These are phyloP conservation scores for Sturmia bella DNA, from an alignment of 2,888 invertebrate species.

Conservation along the genomic window DNA sequence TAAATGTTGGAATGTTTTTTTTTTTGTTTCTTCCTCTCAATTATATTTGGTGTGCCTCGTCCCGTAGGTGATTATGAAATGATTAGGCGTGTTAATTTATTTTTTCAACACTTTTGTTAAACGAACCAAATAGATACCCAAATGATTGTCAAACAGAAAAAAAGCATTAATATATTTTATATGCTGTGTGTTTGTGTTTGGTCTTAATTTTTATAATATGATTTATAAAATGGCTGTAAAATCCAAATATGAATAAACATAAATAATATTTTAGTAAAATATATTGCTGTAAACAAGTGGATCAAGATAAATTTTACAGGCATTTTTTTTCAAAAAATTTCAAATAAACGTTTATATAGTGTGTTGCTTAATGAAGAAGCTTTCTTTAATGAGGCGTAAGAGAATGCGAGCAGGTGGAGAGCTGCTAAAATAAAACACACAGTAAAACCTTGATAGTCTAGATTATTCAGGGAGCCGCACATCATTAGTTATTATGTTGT, in stretches of 20 bases:
- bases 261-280: conserved; percentile 11
- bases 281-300: conserved; percentile 31
- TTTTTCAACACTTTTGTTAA: conserved; percentile 71
- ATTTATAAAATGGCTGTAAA: conserved; percentile 43
- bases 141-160: conserved; percentile 33
- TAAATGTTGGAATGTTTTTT: conserved; percentile 1
- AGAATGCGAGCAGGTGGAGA: too few relatives aligned
- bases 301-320: conserved; percentile 5
- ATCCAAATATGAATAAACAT: conserved; percentile 1
- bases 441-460: too few relatives aligned
- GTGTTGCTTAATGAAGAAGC: not conserved
- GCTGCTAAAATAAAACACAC: too few relatives aligned
- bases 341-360: not conserved
- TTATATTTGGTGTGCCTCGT: conserved; percentile 33
- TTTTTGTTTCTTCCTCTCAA: conserved; percentile 38
- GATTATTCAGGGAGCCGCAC: too few relatives aligned
- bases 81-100: conserved; percentile 74
- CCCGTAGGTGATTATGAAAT: conserved; percentile 72
- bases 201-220: not conserved
- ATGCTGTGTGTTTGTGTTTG: conserved; percentile 24
- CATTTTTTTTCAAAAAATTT: not conserved
- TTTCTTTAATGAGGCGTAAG: not conserved
- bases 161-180: not conserved
- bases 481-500: too few relatives aligned
- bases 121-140: conserved; percentile 43